phyloP scores from a whole-genome alignment of 23 tunicate species.

The Styela plicata region DNA sequence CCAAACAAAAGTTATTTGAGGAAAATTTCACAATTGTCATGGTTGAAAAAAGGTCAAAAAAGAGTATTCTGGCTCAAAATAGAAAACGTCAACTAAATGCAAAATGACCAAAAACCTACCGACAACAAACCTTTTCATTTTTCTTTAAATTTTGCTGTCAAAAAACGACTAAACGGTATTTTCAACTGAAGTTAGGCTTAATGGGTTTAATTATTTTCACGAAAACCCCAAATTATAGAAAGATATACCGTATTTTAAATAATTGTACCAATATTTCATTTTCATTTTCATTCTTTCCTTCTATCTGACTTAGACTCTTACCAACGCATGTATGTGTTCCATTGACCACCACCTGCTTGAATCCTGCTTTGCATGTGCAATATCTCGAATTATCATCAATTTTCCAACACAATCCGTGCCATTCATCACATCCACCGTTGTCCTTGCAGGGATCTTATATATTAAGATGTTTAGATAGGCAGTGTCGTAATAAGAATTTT shows the following conservation, averaged over 20 bases:
- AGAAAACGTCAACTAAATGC: too few relatives aligned
- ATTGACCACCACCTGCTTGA: background rate
- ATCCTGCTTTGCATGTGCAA: constrained; percentile 26
- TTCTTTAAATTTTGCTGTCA: background rate
- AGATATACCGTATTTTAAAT: background rate
- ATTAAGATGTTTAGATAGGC: too few relatives aligned
- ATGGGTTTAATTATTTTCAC: background rate
- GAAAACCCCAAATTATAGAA: background rate
- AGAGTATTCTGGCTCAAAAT: too few relatives aligned
- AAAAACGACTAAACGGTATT: background rate
- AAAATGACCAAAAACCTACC: too few relatives aligned
- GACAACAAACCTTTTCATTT: background rate
- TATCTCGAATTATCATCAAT: constrained; percentile 6
- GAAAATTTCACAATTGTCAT: too few relatives aligned
- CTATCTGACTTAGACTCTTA: constrained; percentile 10
- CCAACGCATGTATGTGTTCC: background rate
- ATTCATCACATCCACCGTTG: background rate
- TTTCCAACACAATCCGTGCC: constrained; percentile 25
- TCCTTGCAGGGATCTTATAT: constrained; percentile 19
- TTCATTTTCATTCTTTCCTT: too few relatives aligned
- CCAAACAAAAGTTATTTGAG: too few relatives aligned
- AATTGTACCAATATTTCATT: too few relatives aligned
- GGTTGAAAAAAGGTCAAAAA: too few relatives aligned
- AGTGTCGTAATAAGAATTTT: too few relatives aligned
- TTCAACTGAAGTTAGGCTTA: background rate